These are phyloP conservation scores for Drosophila kepulauana DNA, from an alignment of 1,140 invertebrate genomes.

Conservation along the genomic window DNA sequence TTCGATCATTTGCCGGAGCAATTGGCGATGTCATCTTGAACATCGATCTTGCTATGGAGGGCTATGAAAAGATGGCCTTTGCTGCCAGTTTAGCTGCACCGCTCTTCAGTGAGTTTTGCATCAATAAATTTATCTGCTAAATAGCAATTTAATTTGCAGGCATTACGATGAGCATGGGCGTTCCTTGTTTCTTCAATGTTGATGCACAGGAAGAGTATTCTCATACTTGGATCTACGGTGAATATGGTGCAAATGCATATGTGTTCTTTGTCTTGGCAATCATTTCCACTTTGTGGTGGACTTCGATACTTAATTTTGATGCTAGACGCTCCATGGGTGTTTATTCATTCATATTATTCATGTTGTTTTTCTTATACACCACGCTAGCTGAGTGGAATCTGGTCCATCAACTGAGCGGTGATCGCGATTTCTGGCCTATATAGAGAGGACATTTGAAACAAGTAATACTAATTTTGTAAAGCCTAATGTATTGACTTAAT, in stretches of 20 bases:
- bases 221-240: conserved; percentile 36
- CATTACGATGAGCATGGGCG: conserved; percentile 40
- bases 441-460: neutral
- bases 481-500: too few relatives aligned
- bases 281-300: conserved; percentile 32
- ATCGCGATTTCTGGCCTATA: neutral
- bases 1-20: conserved; percentile 34
- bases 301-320: conserved; percentile 40
- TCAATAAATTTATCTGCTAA: neutral
- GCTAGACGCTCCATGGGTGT: conserved; percentile 53
- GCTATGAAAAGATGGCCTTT: conserved; percentile 67
- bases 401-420: neutral
- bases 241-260: conserved; percentile 42
- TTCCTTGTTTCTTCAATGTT: conserved; percentile 46
- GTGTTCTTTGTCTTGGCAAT: conserved; percentile 50
- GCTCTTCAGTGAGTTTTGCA: conserved; percentile 43
- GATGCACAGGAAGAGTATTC: conserved; percentile 9
- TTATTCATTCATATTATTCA: conserved; percentile 40
- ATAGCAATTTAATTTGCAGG: conserved; percentile 15
- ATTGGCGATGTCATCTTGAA: conserved; percentile 54
- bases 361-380: conserved; percentile 34
- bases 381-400: conserved; percentile 27
- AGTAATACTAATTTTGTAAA: neutral
- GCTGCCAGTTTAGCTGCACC: conserved; percentile 51
- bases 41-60: conserved; percentile 41